Conservation (phyloP, 2,113 vertebrate species). For the Myanophis thanlyinensis region DNA sequence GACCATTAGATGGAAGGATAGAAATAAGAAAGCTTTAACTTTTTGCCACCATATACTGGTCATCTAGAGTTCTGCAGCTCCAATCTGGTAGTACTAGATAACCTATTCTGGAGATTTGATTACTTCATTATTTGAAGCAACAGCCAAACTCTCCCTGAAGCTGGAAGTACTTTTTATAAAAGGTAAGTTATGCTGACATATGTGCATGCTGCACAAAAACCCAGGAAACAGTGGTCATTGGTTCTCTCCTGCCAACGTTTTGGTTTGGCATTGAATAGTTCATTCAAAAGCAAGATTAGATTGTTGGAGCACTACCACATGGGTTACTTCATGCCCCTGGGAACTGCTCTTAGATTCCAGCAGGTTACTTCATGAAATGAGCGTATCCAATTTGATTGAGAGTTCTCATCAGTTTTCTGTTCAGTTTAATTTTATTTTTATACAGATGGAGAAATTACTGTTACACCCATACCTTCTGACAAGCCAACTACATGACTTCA, state of each 20-base stretch:
- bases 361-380: slow-evolving; percentile 66
- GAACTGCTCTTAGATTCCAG: slow-evolving; percentile 59
- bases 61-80: background rate
- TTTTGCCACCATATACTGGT: background rate
- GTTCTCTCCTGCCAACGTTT: slow-evolving; percentile 35
- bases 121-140: background rate
- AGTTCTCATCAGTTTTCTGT: slow-evolving; percentile 65
- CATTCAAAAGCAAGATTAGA: slow-evolving; percentile 48
- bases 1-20: background rate
- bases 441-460: slow-evolving; percentile 70
- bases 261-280: slow-evolving; percentile 33
- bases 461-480: slow-evolving; percentile 70
- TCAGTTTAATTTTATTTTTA: slow-evolving; percentile 65
- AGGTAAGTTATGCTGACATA: background rate
- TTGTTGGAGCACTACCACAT: slow-evolving; percentile 48
- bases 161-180: background rate
- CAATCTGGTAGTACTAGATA: background rate
- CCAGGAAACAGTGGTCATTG: slow-evolving; percentile 24
- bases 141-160: background rate
- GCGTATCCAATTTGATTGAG: slow-evolving; percentile 66
- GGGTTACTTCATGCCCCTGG: slow-evolving; percentile 46
- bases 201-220: slow-evolving; percentile 23
- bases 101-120: background rate
- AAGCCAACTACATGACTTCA: slow-evolving; percentile 76
- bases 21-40: background rate